A percentile compares a stretch with the other conserved stretches of the same genome.
These are phyloP conservation scores for Marasmarcha lunaedactyla DNA, from an alignment of 2,888 invertebrate genomes.

Conservation along the genomic window DNA sequence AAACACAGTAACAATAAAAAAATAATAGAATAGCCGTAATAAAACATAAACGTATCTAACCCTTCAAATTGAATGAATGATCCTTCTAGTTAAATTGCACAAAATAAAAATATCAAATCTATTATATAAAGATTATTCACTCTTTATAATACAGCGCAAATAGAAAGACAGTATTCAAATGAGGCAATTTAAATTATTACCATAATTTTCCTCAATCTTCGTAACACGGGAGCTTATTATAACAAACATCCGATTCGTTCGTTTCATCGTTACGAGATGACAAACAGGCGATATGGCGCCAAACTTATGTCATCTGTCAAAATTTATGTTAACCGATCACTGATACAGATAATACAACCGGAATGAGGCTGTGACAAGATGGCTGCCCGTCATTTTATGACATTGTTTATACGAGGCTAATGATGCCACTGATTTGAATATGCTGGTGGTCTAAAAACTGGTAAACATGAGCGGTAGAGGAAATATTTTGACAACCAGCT, in stretches of 20 bases:
- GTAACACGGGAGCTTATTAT: conserved; percentile 68
- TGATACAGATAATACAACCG: conserved; percentile 30
- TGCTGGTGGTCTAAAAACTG: conserved; percentile 52
- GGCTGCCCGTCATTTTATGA: conserved; percentile 61
- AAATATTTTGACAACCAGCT: conserved; percentile 4
- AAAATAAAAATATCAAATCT: too few species aligned
- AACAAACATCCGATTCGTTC: conserved; percentile 62
- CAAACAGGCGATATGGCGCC: conserved; percentile 48
- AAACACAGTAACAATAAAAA: too few species aligned
- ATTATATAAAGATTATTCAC: too few species aligned
- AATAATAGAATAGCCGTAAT: too few species aligned
- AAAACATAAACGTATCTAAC: too few species aligned
- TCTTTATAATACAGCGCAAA: too few species aligned
- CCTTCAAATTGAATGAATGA: too few species aligned
- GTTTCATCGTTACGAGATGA: conserved; percentile 56
- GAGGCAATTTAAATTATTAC: conserved; percentile 39
- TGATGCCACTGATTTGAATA: conserved; percentile 61
- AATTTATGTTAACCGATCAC: conserved; percentile 61
- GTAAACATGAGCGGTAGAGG: conserved; percentile 18
- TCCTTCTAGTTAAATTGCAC: too few species aligned
- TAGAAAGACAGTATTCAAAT: conserved; percentile 19
- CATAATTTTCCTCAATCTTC: conserved; percentile 16
- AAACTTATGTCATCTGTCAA: conserved; percentile 70
- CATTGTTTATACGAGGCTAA: conserved; percentile 58
- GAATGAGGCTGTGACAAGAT: conserved; percentile 43